A percentile compares a stretch with the other conserved stretches of the same genome.
Evolutionary conservation across 2,113 vertebrate species (phyloP).

Genomic region (Upupa epops): DNA sequence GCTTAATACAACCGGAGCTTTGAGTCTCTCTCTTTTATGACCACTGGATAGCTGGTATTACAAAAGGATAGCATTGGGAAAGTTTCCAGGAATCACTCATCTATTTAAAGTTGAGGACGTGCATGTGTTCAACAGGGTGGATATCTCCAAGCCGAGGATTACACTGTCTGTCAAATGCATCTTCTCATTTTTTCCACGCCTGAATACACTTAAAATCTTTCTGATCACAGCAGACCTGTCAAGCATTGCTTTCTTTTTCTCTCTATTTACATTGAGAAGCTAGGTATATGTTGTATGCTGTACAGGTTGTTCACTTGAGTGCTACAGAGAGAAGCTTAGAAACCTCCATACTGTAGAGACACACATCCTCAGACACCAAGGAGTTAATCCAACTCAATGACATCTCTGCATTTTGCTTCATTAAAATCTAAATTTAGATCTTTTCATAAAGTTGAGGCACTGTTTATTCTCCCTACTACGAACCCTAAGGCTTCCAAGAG

Average conservation of each 20-base stretch:
- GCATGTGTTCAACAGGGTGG: neutral
- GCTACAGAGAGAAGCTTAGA: neutral
- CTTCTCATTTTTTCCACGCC: slow-evolving; percentile 37
- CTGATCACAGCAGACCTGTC: neutral
- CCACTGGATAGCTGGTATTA: neutral
- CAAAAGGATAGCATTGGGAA: neutral
- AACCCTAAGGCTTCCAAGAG: slow-evolving; percentile 66
- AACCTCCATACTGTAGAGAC: neutral
- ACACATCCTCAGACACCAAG: neutral
- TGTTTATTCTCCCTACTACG: slow-evolving; percentile 54
- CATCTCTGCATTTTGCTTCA: slow-evolving; percentile 10
- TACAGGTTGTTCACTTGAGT: neutral
- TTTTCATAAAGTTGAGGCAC: slow-evolving; percentile 26
- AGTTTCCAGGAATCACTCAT: slow-evolving; percentile 7
- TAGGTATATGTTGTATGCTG: neutral
- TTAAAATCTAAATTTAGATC: slow-evolving; percentile 63
- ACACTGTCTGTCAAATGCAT: neutral
- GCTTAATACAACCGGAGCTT: neutral
- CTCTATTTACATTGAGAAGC: neutral
- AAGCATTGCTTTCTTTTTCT: neutral
- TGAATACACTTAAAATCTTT: neutral
- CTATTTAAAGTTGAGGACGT: neutral
- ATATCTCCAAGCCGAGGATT: slow-evolving; percentile 23
- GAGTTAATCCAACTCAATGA: slow-evolving; percentile 1
- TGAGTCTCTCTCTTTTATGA: neutral